Evolutionary conservation across 2,797 vertebrate species (phyloP), one percentile per base, ranked within the genome.

Genomic region (Manis crassicaudata): DNA sequence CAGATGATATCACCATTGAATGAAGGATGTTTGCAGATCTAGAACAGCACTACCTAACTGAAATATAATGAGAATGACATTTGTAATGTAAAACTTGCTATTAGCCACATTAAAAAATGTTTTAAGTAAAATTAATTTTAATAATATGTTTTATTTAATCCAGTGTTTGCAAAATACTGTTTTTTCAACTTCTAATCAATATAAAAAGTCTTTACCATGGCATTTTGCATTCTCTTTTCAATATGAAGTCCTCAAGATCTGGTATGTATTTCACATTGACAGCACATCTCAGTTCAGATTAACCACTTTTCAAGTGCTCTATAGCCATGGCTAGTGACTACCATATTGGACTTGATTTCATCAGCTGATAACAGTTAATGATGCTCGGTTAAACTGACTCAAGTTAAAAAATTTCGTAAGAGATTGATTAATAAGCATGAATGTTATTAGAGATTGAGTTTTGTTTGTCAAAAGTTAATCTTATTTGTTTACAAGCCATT

Each of bases 401-500:
- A 40, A 72, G 60, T 27, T 72, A 21, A 80, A 63, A 90, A 80
- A 35, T 77, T 79, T 84, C 46, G 32, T 63, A 54, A 29, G 65
- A 68, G 25, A 46, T 63, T 62, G 21, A 85, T 85, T 88, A 91
- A 83, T 91, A 79, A 86, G 54, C 17, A 50, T 46, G 32, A 68
- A 32, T 72, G 13, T 37, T 67, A 88, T 67, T 90, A 52, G 35
- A 76, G 40, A 37, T 70, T 67, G 73, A 76, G 56, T 72, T 88
- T 94, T 82, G 29, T 81, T 90, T 70, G 29, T 60, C 16, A 37
- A 93, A 50, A 96, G 52, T 86, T 75, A 82, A 88, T 73, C 52
- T 80, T 76, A 50, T 46, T 90, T 77, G 46, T 94, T 96, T 91
- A n/a, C 46, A 93, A 79, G 67, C 29, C 52, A 70, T 92, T 50